Conservation (phyloP, 2,888 invertebrate species). For the Halictus ligatus region DNA sequence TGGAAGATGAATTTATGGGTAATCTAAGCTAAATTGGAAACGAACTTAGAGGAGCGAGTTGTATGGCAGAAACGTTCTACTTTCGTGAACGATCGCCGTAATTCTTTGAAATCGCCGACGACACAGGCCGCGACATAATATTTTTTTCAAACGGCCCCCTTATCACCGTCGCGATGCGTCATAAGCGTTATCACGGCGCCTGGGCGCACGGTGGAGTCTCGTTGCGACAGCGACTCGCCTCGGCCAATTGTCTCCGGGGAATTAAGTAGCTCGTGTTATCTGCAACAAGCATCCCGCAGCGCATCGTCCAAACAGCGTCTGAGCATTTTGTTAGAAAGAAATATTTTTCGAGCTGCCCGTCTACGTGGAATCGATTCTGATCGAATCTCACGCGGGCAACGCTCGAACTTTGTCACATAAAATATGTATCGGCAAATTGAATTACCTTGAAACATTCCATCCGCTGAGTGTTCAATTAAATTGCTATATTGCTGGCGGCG, state of each 20-base stretch:
- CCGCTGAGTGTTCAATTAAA: neutral
- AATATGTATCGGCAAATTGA: neutral
- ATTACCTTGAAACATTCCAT: neutral
- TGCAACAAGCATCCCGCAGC: neutral
- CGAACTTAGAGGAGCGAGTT: neutral
- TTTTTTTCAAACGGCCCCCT: conserved; percentile 55
- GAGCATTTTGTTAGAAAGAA: neutral
- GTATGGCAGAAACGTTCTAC: neutral
- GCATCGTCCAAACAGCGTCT: neutral
- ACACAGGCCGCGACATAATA: conserved; percentile 39
- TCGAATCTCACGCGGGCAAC: neutral
- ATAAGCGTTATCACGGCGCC: conserved; percentile 60
- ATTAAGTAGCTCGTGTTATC: conserved; percentile 47
- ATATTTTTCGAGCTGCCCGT: neutral
- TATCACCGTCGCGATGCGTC: conserved; percentile 60
- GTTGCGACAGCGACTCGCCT: conserved; percentile 30
- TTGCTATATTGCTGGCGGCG: neutral
- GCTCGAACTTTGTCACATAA: neutral
- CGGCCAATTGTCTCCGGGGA: conserved; percentile 43
- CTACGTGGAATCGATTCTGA: neutral
- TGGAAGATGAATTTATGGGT: no score
- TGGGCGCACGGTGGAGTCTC: conserved; percentile 18
- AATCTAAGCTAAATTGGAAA: neutral
- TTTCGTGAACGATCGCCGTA: conserved; percentile 15
- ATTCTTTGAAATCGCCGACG: conserved; percentile 30